Conservation (phyloP, 2,888 invertebrate genomes). For the Alloscopus bannaensis region DNA sequence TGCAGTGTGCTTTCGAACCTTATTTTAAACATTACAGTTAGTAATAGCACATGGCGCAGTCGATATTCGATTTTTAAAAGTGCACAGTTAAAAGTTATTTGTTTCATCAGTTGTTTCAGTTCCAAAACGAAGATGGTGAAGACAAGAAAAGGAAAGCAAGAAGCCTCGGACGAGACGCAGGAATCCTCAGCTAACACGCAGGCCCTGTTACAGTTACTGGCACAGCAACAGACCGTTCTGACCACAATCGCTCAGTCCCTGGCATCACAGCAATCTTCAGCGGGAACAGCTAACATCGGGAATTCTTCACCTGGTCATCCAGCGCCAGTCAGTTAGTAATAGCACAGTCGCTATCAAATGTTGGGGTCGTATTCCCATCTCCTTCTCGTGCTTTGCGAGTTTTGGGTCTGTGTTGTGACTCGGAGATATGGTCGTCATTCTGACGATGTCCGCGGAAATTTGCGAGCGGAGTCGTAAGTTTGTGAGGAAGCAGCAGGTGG, state of each 20-base stretch:
- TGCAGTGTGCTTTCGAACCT: too few relatives aligned
- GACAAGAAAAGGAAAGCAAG: neutral
- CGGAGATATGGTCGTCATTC: too few relatives aligned
- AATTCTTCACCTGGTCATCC: neutral
- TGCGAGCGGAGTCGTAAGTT: too few relatives aligned
- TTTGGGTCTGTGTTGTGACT: too few relatives aligned
- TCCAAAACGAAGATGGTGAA: neutral
- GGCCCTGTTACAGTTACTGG: neutral
- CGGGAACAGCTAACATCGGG: neutral
- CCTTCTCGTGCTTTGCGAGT: too few relatives aligned
- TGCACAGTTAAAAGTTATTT: too few relatives aligned
- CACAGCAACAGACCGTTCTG: neutral
- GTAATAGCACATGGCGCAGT: conserved; percentile 35
- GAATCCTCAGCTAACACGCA: neutral
- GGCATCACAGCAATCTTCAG: neutral
- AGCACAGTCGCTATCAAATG: too few relatives aligned
- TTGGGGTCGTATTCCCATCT: too few relatives aligned
- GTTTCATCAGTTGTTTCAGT: too few relatives aligned
- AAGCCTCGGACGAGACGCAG: neutral
- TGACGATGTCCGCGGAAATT: too few relatives aligned
- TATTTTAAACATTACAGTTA: too few relatives aligned
- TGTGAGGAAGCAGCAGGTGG: too few relatives aligned
- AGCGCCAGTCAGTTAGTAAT: neutral
- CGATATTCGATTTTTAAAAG: conserved; percentile 3
- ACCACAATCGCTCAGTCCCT: neutral